Evolutionary conservation across 2,797 vertebrate species (phyloP), one percentile per base, ranked within the genome.

Genomic region (Pipistrellus pygmaeus): DNA sequence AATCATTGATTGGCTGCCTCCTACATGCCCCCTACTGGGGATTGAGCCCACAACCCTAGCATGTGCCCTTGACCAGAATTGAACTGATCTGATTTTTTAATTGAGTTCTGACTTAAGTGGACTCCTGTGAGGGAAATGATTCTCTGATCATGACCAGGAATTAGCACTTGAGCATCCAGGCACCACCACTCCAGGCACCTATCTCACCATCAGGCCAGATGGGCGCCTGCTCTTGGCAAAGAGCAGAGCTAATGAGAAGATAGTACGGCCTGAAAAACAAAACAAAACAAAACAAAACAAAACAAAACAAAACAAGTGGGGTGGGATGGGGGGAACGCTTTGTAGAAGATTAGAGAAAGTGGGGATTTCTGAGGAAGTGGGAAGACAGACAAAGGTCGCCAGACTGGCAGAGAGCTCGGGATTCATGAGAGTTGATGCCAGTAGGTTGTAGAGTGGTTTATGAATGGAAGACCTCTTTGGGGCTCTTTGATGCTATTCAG

Each of bases 91-190:
- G 75, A 93, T 93, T 91, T 69, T 89, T 77, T 84, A 83, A 83
- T 32, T 91, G 57, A 48, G 32, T 55, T 64, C 73, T 85, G 48
- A 94, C 38, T 82, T 77, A 27, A 72, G 55, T 85, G 55, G 71
- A 83, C 90, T 90, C 93, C 64, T 69, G 66, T 73, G 62, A 80
- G 85, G 68, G 64, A 55, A 76, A 83, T 92, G 90, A 76, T 60
- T 78, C 60, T 60, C 46, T 11, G 80, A 55, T 55, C 92, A 90
- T 62, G 68, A 46, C 21, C 32, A 68, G 4, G 2, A 53, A 30
- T 44, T 13, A 46, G 21, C 18, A 2, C n/a, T 32, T 14, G n/a
- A 48, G n/a, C 44, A 57, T 18, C 80, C 11, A 10, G 15, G 57
- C 46, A 32, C 6, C 35, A 15, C 9, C 12, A 6, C 32, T 8